Evolutionary conservation across 2,797 vertebrate species (phyloP), one percentile per base, ranked within the genome.

Genomic region (Gastrophryne carolinensis): DNA sequence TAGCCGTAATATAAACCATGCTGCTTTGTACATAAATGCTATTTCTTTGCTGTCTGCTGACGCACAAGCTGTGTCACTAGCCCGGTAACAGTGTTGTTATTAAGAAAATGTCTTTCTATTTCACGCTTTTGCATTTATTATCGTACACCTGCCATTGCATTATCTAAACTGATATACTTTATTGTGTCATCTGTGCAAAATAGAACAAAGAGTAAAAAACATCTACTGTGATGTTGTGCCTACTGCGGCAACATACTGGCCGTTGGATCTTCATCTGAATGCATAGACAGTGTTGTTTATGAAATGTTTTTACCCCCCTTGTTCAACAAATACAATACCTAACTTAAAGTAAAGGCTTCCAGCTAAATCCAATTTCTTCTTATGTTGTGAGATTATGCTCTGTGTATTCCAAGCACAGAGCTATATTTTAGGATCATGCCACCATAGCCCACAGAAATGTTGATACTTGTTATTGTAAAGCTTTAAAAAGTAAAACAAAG

Each of bases 41-140:
- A 34, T 54, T 68, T 39, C 65, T 68, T 50, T 67, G 64, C 19
- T 35, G 63, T 34, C 35, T 66, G 63, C 47, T 67, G 64, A 67
- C 19, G 49, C 64, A 67, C 47, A 67, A 54, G 29, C 47, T 39
- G 29, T 37, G 49, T 53, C 49, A 53, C 64, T 37, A 27, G 61
- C 32, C 24, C 30, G 3, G 34, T 68, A 68, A 68, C 29, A 68
- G 19, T 15, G 49, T 19, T n/a, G 32, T 54, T 68, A 68, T 68
- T 68, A 68, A 27, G 17, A 23, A 54, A 54, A 54, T 54, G 49
- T 54, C 41, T 64, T 64, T 49, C 49, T 54, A 54, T 54, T 68
- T 68, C 65, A 53, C 30, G 32, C 32, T 54, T 9, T 29, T 39
- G 65, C 49, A 26, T 67, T 68, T 50, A 37, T 52, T 26, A 30